Conservation (phyloP, 2,797 vertebrate genomes). For the Lindbergichthys nudifrons region DNA sequence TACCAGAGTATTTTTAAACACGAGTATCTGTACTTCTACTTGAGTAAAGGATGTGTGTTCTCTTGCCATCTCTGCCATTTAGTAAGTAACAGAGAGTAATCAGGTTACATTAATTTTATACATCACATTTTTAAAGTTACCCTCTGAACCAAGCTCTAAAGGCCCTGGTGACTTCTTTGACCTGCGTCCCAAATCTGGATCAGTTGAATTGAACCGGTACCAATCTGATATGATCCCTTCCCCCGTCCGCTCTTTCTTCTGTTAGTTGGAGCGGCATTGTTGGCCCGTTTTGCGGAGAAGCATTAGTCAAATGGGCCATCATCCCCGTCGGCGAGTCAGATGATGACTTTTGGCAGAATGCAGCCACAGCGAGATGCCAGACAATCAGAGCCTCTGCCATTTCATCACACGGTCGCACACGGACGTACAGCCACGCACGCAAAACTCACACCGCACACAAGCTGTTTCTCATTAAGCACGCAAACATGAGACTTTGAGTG, state of each 20-base stretch:
- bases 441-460: conserved; percentile 63
- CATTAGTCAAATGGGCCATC: conserved; percentile 78
- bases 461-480: conserved; percentile 74
- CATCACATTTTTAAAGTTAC: no score
- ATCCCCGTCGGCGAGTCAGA: conserved; percentile 70
- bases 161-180: conserved; percentile 6
- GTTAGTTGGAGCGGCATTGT: conserved; percentile 33
- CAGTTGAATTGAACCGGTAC: conserved; percentile 34
- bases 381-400: conserved; percentile 74
- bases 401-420: conserved; percentile 46
- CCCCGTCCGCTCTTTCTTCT: conserved; percentile 26
- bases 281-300: conserved; percentile 56
- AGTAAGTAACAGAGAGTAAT: no score
- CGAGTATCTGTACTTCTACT: no score
- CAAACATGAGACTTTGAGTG: conserved; percentile 54
- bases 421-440: conserved; percentile 37
- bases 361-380: conserved; percentile 64
- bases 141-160: background rate
- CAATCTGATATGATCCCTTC: conserved; percentile 29
- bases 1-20: no score
- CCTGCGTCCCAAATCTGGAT: conserved; percentile 27
- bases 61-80: no score
- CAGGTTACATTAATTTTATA: no score
- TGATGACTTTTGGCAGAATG: conserved; percentile 77
- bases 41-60: no score